phyloP scores from a whole-genome alignment of 2,113 vertebrate species.

The Pomatorhinus ruficollis region DNA sequence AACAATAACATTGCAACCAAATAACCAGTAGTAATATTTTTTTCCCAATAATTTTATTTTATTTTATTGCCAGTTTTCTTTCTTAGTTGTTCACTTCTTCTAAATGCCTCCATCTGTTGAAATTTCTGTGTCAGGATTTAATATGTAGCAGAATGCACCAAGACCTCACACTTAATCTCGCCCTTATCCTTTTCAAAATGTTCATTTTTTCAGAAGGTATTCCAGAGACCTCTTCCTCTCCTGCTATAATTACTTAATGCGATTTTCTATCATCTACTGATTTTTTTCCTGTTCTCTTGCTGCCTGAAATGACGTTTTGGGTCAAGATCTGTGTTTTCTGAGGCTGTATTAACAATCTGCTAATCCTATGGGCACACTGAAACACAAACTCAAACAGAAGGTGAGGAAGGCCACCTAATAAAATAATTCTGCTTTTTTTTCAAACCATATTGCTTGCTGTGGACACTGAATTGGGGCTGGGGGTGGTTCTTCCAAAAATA shows the following conservation, averaged over 20 bases:
- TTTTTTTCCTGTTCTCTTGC: background rate
- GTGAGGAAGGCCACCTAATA: background rate
- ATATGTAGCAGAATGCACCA: background rate
- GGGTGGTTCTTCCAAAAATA: background rate
- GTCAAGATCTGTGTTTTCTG: background rate
- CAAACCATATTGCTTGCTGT: background rate
- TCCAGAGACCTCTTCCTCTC: background rate
- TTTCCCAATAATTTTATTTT: background rate
- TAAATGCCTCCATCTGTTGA: background rate
- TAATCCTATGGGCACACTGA: background rate
- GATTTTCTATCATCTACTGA: background rate
- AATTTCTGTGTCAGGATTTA: background rate
- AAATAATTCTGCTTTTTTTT: background rate
- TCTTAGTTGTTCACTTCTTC: background rate
- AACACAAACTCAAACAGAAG: background rate
- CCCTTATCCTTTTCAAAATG: background rate
- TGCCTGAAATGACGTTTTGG: background rate
- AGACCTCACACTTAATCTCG: background rate
- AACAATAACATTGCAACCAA: background rate
- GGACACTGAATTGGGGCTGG: background rate
- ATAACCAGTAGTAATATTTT: background rate
- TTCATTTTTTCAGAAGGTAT: background rate
- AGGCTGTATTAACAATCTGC: background rate
- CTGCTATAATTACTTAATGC: background rate
- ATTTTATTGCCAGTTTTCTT: background rate